Percentiles rank a stretch among this genome's conserved stretches.
Evolutionary conservation across 2,888 invertebrate genomes (phyloP).

Genomic region (Holacanthella duospinosa): DNA sequence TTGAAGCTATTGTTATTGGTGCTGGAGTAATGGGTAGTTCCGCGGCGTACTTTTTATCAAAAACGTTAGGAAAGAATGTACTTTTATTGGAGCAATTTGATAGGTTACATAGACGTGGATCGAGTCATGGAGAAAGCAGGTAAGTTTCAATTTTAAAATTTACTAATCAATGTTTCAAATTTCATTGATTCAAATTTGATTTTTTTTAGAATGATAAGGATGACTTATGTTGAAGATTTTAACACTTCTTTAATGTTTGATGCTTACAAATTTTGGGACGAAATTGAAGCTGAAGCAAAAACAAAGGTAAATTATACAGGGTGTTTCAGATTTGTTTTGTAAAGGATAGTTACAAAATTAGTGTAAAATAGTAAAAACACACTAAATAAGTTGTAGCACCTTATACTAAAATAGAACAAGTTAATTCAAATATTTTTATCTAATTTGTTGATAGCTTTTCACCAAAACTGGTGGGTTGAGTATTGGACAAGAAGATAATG

Average conservation of each 20-base stretch:
- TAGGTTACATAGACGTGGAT: slow-evolving; percentile 30
- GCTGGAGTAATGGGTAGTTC: slow-evolving; percentile 32
- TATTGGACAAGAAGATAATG: slow-evolving; percentile 20
- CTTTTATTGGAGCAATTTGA: slow-evolving; percentile 33
- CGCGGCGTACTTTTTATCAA: slow-evolving; percentile 28
- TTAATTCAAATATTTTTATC: too few relatives aligned
- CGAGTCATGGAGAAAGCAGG: slow-evolving; percentile 35
- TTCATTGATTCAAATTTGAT: background rate
- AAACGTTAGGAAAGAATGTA: slow-evolving; percentile 14
- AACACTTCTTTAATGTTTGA: slow-evolving; percentile 30
- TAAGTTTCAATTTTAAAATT: slow-evolving; percentile 8
- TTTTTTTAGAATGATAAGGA: slow-evolving; percentile 29
- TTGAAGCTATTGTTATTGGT: slow-evolving; percentile 25
- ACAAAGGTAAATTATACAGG: slow-evolving; percentile 20
- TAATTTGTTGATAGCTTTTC: slow-evolving; percentile 6
- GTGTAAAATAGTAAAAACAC: too few relatives aligned
- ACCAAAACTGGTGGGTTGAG: slow-evolving; percentile 31
- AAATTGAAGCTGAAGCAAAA: slow-evolving; percentile 21
- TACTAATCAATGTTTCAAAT: background rate
- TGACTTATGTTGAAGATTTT: slow-evolving; percentile 27
- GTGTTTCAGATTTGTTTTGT: too few relatives aligned
- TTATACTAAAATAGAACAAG: too few relatives aligned
- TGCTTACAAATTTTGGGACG: slow-evolving; percentile 26
- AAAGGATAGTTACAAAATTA: too few relatives aligned
- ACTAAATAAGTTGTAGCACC: too few relatives aligned